phyloP scores from a whole-genome alignment of 2,888 invertebrate species.

The Pseudococcus viburni region DNA sequence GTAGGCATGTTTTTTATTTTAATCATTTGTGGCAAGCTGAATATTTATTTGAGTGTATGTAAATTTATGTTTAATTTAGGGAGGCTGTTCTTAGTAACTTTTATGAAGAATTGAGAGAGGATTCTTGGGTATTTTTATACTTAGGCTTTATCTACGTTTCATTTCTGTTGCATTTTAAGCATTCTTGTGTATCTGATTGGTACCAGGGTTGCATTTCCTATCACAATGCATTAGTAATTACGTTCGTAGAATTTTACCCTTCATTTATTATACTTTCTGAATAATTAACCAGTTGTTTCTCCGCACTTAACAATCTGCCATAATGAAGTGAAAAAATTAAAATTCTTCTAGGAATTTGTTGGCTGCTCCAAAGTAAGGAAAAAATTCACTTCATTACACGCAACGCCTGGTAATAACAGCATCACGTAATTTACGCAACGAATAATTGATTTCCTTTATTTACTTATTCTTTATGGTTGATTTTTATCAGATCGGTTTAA shows the following conservation, averaged over 20 bases:
- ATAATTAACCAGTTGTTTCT: too few species aligned
- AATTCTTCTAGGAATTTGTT: background rate
- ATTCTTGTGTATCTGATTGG: background rate
- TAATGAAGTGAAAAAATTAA: background rate
- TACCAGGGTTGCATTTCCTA: background rate
- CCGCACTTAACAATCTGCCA: background rate
- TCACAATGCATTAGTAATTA: too few species aligned
- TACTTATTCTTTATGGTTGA: constrained; percentile 3
- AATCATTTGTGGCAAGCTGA: too few species aligned
- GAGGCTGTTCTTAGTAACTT: too few species aligned
- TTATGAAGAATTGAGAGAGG: too few species aligned
- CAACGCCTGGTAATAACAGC: background rate
- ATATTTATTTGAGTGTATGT: too few species aligned
- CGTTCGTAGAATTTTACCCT: too few species aligned
- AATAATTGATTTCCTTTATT: constrained; percentile 44
- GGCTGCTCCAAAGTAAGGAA: background rate
- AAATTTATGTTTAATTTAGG: too few species aligned
- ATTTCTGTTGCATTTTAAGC: background rate
- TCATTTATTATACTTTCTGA: too few species aligned
- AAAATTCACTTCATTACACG: constrained; percentile 5
- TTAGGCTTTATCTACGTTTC: background rate
- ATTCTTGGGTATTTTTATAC: background rate
- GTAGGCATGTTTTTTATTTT: too few species aligned
- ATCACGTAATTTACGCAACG: constrained; percentile 47
- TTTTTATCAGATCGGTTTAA: constrained; percentile 31